Percentiles rank a stretch among this genome's conserved stretches.
Evolutionary conservation across 2,113 vertebrate species (phyloP).

Genomic region (Toxotes chatareus): DNA sequence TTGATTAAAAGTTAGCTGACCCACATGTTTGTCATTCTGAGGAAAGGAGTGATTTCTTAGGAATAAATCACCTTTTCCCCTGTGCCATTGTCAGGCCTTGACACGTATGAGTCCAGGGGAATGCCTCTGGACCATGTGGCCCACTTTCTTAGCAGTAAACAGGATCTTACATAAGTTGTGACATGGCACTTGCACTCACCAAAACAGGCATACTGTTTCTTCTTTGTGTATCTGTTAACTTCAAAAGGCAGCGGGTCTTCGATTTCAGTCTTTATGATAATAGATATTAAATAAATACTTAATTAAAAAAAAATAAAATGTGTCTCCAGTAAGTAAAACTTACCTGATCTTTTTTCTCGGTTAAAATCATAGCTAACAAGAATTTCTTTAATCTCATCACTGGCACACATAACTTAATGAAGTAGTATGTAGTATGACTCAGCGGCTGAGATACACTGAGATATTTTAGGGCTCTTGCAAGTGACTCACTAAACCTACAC

Average conservation of each 20-base stretch:
- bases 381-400: background rate
- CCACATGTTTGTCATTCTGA: background rate
- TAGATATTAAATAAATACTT: background rate
- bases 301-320: background rate
- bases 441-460: background rate
- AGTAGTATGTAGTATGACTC: background rate
- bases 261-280: background rate
- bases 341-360: background rate
- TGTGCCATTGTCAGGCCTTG: background rate
- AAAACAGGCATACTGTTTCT: background rate
- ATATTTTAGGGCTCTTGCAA: background rate
- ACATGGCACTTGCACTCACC: background rate
- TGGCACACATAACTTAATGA: background rate
- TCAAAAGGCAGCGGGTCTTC: too few relatives aligned
- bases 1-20: background rate
- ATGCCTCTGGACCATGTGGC: slow-evolving; percentile 3
- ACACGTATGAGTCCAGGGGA: background rate
- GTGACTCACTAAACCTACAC: background rate
- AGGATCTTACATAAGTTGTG: background rate
- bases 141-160: slow-evolving; percentile 15
- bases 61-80: slow-evolving; percentile 18
- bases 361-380: background rate
- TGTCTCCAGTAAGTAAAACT: background rate
- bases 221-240: background rate
- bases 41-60: background rate